Evolutionary conservation across 1,140 invertebrate genomes (phyloP), one percentile per base, ranked within the genome.

Genomic region (Drosophila sp.): DNA sequence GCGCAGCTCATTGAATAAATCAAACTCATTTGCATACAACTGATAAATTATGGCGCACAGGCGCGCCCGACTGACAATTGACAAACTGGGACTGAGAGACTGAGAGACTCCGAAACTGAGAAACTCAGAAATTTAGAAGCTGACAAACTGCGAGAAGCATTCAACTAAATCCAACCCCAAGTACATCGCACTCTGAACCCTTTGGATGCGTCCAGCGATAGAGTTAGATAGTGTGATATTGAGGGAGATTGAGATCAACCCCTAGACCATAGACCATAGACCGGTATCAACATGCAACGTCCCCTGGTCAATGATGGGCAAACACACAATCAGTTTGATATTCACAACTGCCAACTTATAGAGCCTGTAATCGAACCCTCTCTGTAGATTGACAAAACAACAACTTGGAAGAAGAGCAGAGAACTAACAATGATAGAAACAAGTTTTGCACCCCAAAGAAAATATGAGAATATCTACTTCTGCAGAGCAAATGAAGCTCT

Each of bases 1-100:
- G 82, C 84, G 77, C 83, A 83, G 83, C 83, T 87, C 83, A 87
- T 87, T 87, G 83, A 87, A 87, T 89, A 89, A 89, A 87, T 87
- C 83, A 87, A 90, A 90, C 87, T 90, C 78, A 90, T 90, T 90
- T 90, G 87, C 87, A 90, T 90, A 87, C 69, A 72, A 80, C 87
- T 87, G 87, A 90, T 90, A 90, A 90, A 90, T 90, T 90, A 90
- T 87, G 75, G 75, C 58, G 58, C 51, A 66, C 78, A 76, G 78
- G 72, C 73, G 53, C 53, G 45, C 61, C 57, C 58, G 54, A 34
- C 76, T 82, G 80, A 84, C 76, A 84, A 84, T 84, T 84, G 80
- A 84, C 80, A 84, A 73, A 76, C 80, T 71, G 1, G 21, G n/a
- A n/a, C n/a, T n/a, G 72, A 72, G 29, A 69, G 53, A 70, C 63